Conservation (phyloP, 1,140 invertebrate species). For the Tribolium madens region DNA sequence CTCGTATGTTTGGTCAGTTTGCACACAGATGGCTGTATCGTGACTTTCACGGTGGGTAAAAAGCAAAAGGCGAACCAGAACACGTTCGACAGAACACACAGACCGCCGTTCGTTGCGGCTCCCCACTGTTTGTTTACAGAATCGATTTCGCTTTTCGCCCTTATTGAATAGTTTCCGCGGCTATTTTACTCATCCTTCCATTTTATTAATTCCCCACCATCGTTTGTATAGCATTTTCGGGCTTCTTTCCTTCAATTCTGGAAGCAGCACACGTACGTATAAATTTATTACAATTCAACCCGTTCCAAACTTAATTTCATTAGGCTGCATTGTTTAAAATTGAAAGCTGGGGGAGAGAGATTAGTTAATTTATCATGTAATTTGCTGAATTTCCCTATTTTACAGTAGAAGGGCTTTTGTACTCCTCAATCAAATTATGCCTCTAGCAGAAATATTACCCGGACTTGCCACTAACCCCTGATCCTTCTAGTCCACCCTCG, state of each 20-base stretch:
- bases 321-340: slow-evolving; percentile 65
- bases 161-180: slow-evolving; percentile 49
- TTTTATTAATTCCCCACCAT: slow-evolving; percentile 52
- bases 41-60: slow-evolving; percentile 45
- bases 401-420: slow-evolving; percentile 58
- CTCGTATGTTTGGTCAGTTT: slow-evolving; percentile 55
- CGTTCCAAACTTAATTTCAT: slow-evolving; percentile 66
- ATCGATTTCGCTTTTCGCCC: slow-evolving; percentile 49
- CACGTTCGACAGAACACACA: slow-evolving; percentile 27
- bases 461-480: slow-evolving; percentile 48
- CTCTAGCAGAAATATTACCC: slow-evolving; percentile 58
- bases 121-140: slow-evolving; percentile 47
- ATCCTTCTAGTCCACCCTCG: not conserved
- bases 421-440: slow-evolving; percentile 57
- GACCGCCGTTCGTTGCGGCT: slow-evolving; percentile 41
- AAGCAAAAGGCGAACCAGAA: slow-evolving; percentile 24
- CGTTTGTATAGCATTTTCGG: slow-evolving; percentile 56
- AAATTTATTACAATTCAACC: slow-evolving; percentile 66
- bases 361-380: slow-evolving; percentile 66
- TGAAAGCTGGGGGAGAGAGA: slow-evolving; percentile 62
- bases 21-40: slow-evolving; percentile 57
- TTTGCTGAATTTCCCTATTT: slow-evolving; percentile 61
- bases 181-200: slow-evolving; percentile 47
- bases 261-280: slow-evolving; percentile 63
- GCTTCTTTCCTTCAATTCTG: slow-evolving; percentile 58